phyloP scores from a whole-genome alignment of 2,888 invertebrate species.

The Lomographa bimaculata region DNA sequence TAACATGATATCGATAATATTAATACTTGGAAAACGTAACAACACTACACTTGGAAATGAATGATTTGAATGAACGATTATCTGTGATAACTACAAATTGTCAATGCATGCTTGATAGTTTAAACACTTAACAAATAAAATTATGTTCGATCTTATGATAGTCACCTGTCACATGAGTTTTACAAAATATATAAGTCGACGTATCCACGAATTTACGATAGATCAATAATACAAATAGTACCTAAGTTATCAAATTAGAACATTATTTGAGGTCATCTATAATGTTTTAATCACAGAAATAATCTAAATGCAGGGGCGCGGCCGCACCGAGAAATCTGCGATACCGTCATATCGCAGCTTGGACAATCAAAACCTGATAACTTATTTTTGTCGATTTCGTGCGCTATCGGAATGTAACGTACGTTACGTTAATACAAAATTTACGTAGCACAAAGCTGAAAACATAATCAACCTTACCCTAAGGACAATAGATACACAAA shows the following conservation, averaged over 20 bases:
- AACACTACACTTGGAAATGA: conserved; percentile 47
- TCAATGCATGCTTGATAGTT: conserved; percentile 38
- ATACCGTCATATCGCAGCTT: conserved; percentile 43
- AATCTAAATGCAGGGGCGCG: conserved; percentile 74
- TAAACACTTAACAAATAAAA: too few species aligned
- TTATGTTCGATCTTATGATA: too few species aligned
- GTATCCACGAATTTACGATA: too few species aligned
- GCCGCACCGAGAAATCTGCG: conserved; percentile 32
- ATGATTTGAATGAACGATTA: conserved; percentile 48
- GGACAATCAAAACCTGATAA: conserved; percentile 45
- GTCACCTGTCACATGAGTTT: too few species aligned
- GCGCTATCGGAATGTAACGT: conserved; percentile 5
- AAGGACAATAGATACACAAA: conserved; percentile 10
- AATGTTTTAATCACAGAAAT: conserved; percentile 59
- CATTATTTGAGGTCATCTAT: conserved; percentile 45
- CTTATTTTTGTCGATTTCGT: conserved; percentile 41
- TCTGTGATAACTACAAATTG: conserved; percentile 44
- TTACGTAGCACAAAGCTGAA: conserved; percentile 2
- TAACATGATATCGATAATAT: conserved; percentile 46
- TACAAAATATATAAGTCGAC: too few species aligned
- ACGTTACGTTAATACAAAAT: conserved; percentile 15
- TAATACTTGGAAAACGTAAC: too few species aligned
- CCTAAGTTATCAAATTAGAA: conserved; percentile 40
- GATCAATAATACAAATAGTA: conserved; percentile 34
- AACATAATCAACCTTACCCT: conserved; percentile 17